Base-by-base conservation (phyloP, 2,888 invertebrate species). In the Rhagonycha lutea region DNA sequence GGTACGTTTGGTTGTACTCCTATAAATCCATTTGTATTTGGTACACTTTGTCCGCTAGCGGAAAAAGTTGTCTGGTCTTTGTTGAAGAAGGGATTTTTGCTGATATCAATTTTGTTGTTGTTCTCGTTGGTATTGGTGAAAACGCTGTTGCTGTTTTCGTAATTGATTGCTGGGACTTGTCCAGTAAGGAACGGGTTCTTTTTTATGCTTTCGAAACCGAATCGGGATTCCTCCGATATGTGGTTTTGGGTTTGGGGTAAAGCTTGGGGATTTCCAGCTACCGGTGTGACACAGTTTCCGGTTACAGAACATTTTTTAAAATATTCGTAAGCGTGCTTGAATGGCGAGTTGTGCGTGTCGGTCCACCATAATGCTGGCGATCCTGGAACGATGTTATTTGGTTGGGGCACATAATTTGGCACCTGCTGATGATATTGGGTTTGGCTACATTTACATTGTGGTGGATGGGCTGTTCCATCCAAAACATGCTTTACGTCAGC, bases 331-430 rank as follows among this genome's bases (percentile, higher is more conserved):
- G 88, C 86, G 69, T 87, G 88, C 81, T 90, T 91, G 84, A 92
- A 90, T 0, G 92, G 92, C 0, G 91, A 91, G 8, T 47, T 47
- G 79, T 91, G 87, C 26, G 90, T 86, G 76, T 88, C 88, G 88
- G 91, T 90, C 92, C 92, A 92, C 92, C 92, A 92, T 85, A 89
- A 91, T 78, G 88, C 87, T 12, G 86, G 83, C 3, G 82, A 83
- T 84, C 90, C 89, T 29, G 90, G 89, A 9, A 24, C 68, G 5
- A 2, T 18, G 68, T 74, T 74, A 29, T 23, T 74, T n/a, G 12
- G 72, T 8, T 7, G n/a, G 18, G n/a, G 24, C 14, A n/a, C 24
- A 7, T 18, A 32, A 18, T 29, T 28, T 18, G 63, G 65, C 23
- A 11, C n/a, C 23, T 23, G 65, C 32, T 77, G 18, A 88, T 68